Percentiles rank a stretch among this genome's conserved stretches.
These are phyloP conservation scores for Phyllotreta striolata DNA, from an alignment of 2,888 invertebrate species.

Conservation along the genomic window DNA sequence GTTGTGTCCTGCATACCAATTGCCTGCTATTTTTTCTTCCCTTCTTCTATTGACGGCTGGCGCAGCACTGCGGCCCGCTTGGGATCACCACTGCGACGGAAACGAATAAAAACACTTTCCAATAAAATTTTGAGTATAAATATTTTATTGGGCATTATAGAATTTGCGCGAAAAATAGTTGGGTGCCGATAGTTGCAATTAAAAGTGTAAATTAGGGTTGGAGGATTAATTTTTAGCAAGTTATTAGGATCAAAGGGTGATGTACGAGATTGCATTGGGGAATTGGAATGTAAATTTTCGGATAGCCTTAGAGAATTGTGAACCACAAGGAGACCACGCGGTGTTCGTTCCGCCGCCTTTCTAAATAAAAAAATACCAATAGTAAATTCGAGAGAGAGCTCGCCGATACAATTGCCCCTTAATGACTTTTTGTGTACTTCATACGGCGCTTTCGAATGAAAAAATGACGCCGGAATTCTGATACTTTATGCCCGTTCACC, in stretches of 20 bases:
- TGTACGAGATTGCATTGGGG: too few relatives aligned
- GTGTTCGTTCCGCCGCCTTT: conserved; percentile 44
- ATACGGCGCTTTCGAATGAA: conserved; percentile 29
- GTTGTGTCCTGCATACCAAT: conserved; percentile 71
- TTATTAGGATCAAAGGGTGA: too few relatives aligned
- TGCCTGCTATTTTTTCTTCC: conserved; percentile 66
- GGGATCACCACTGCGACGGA: background rate
- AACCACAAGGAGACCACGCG: conserved; percentile 38
- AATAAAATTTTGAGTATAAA: too few relatives aligned
- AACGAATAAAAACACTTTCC: background rate
- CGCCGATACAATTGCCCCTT: conserved; percentile 57
- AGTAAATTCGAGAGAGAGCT: conserved; percentile 52
- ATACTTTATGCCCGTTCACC: conserved; percentile 23
- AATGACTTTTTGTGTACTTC: conserved; percentile 52
- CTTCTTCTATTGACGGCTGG: conserved; percentile 46
- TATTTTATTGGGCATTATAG: too few relatives aligned
- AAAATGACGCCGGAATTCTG: conserved; percentile 27
- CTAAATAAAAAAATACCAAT: conserved; percentile 59
- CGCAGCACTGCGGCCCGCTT: conserved; percentile 5
- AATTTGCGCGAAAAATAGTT: too few relatives aligned
- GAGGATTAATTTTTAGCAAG: too few relatives aligned
- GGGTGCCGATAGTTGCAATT: too few relatives aligned
- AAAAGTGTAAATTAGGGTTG: too few relatives aligned
- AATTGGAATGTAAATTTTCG: conserved; percentile 1
- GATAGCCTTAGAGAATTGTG: background rate